phyloP scores from a whole-genome alignment of 1,140 invertebrate genomes.

The Bombus impatiens region DNA sequence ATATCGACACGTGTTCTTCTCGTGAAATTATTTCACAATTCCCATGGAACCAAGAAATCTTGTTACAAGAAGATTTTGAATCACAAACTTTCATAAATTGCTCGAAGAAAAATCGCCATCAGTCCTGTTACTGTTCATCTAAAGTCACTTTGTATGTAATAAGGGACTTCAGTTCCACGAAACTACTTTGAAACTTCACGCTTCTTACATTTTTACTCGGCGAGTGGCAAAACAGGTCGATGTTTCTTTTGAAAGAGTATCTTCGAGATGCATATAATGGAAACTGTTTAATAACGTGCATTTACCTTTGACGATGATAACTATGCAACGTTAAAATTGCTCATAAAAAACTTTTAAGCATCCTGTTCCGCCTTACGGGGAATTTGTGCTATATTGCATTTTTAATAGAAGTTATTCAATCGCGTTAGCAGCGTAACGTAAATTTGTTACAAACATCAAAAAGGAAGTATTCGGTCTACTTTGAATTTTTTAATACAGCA shows the following conservation, averaged over 20 bases:
- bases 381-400: background rate
- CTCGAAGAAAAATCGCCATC: conserved; percentile 18
- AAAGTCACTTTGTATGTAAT: conserved; percentile 47
- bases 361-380: background rate
- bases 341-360: background rate
- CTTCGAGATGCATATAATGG: background rate
- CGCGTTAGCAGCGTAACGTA: background rate
- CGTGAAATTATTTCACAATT: conserved; percentile 1
- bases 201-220: conserved; percentile 37
- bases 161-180: conserved; percentile 35
- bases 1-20: background rate
- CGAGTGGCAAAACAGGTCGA: conserved; percentile 8
- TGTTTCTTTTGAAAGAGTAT: conserved; percentile 7
- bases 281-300: conserved; percentile 29
- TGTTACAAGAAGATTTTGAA: conserved; percentile 8
- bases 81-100: conserved; percentile 23
- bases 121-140: conserved; percentile 40
- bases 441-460: background rate
- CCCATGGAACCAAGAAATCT: background rate
- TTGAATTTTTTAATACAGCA: no score
- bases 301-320: conserved; percentile 19
- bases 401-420: background rate
- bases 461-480: no score
- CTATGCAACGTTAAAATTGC: conserved; percentile 17
- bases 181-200: conserved; percentile 47